A percentile compares a stretch with the other conserved stretches of the same genome.
Evolutionary conservation across 2,888 invertebrate genomes (phyloP).

Genomic region (Cyaniris semiargus): DNA sequence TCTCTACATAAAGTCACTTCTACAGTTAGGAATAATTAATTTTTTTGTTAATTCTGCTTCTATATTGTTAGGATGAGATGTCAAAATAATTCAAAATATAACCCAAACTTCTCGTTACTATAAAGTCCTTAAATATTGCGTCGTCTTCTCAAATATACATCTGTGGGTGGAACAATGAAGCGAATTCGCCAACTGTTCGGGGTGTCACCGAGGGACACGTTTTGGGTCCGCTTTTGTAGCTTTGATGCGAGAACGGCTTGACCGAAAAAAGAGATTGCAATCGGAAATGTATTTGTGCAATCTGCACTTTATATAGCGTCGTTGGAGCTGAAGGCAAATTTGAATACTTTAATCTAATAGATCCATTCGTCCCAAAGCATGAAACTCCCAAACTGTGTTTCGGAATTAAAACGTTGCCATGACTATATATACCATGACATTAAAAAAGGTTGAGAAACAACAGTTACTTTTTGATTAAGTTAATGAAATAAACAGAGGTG

Average conservation of each 20-base stretch:
- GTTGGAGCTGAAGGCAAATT: background rate
- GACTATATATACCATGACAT: no score
- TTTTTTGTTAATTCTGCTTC: no score
- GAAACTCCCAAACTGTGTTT: background rate
- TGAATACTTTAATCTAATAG: background rate
- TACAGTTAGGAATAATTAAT: no score
- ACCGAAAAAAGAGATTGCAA: constrained; percentile 20
- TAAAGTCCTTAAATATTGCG: background rate
- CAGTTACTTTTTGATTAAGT: no score
- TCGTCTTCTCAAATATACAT: background rate
- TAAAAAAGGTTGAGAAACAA: no score
- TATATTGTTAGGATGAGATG: no score
- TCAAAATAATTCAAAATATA: no score
- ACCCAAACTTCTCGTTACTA: no score
- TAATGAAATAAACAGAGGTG: no score
- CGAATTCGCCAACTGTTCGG: constrained; percentile 27
- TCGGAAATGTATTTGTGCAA: constrained; percentile 7
- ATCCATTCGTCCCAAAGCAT: no score
- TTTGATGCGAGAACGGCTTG: constrained; percentile 18
- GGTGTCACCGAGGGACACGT: constrained; percentile 28
- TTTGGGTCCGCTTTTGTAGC: constrained; percentile 17
- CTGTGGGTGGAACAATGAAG: constrained; percentile 23
- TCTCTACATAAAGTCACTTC: no score
- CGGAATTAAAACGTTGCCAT: no score
- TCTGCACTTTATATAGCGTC: background rate